Conservation (phyloP, 2,888 invertebrate genomes). For the Cylindroiulus punctatus region DNA sequence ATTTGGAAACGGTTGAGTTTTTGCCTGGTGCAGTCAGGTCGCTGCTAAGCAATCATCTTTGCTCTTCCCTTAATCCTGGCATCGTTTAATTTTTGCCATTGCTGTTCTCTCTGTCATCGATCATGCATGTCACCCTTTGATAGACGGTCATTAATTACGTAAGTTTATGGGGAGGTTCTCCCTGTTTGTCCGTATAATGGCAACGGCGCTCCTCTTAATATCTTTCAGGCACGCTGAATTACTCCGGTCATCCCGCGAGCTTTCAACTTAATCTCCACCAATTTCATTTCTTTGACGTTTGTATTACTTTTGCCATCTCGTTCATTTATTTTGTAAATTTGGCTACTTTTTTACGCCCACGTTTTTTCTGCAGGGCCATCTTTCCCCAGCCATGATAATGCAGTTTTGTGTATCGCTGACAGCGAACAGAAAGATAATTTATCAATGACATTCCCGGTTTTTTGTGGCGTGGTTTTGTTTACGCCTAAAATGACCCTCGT, state of each 20-base stretch:
- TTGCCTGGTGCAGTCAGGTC: neutral
- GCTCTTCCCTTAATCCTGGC: conserved; percentile 19
- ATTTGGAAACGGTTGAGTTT: neutral
- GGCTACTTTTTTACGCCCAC: conserved; percentile 7
- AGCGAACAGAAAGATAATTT: conserved; percentile 12
- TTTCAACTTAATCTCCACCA: conserved; percentile 10
- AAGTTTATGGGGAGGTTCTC: neutral
- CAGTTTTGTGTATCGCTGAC: conserved; percentile 42
- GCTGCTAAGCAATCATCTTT: conserved; percentile 6
- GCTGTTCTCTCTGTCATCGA: conserved; percentile 19
- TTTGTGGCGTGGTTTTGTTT: neutral
- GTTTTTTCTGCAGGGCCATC: neutral
- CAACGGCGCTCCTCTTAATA: neutral
- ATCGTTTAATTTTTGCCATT: conserved; percentile 37
- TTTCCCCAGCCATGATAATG: neutral
- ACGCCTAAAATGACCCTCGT: neutral
- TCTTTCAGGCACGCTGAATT: conserved; percentile 3
- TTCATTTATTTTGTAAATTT: conserved; percentile 42
- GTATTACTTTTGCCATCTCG: conserved; percentile 16
- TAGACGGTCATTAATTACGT: conserved; percentile 22
- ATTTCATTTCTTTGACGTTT: conserved; percentile 42
- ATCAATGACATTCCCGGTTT: conserved; percentile 1
- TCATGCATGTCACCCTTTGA: conserved; percentile 42
- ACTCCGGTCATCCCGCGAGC: conserved; percentile 26
- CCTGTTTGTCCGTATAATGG: neutral